Conservation (phyloP, 2,888 invertebrate genomes). For the Cylloceria caligata region DNA sequence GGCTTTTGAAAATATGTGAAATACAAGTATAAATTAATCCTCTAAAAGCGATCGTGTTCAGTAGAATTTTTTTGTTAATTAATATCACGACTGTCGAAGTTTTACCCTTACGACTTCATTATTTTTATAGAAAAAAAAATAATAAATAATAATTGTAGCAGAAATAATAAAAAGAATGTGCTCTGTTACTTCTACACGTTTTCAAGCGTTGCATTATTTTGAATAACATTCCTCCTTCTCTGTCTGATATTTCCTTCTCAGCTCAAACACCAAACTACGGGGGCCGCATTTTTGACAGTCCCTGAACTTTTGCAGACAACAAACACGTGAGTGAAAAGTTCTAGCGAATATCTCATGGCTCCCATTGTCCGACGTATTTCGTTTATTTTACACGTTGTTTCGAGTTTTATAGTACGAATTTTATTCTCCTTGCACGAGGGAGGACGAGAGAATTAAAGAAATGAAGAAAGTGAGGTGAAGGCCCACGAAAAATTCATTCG, state of each 20-base stretch:
- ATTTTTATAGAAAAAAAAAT: too few species aligned
- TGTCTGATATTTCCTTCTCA: not conserved
- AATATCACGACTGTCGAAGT: too few species aligned
- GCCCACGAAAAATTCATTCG: not conserved
- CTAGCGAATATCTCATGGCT: slow-evolving; percentile 3
- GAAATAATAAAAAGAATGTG: not conserved
- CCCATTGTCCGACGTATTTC: not conserved
- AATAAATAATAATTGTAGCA: not conserved
- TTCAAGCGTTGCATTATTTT: too few species aligned
- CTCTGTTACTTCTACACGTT: too few species aligned
- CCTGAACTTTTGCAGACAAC: not conserved
- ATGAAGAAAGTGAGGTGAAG: not conserved
- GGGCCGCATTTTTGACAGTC: not conserved
- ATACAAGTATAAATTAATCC: slow-evolving; percentile 2
- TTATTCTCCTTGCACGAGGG: not conserved
- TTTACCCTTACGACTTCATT: not conserved
- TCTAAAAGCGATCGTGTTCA: not conserved
- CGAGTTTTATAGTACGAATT: not conserved
- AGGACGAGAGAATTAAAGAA: not conserved
- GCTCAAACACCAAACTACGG: not conserved
- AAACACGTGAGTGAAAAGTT: not conserved
- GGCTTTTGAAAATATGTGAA: not conserved
- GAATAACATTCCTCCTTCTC: too few species aligned
- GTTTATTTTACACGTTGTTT: not conserved
- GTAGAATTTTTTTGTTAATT: not conserved